Evolutionary conservation across 1,140 invertebrate genomes (phyloP), one percentile per base, ranked within the genome.

Genomic region (Heliconius nattereri): DNA sequence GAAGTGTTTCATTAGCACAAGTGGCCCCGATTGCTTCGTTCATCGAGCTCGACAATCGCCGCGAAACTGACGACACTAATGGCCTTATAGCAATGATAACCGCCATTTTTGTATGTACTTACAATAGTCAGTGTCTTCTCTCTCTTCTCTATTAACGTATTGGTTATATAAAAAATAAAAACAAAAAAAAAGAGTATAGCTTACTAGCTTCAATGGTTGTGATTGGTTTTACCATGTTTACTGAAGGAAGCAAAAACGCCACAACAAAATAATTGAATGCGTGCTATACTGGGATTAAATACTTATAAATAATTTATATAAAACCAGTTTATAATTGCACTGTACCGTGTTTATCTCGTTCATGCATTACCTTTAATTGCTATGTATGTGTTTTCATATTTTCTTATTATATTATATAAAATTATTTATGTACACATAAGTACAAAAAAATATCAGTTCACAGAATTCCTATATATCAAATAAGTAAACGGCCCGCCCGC

Each of bases 1-100:
- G 90, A 93, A 93, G 87, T 92, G 91, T 94, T 94, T 94, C 90
- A 93, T 94, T 94, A 94, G 92, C 90, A 90, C 92, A 94, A 94
- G 92, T 94, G 92, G 92, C 88, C 90, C 85, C 91, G 92, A 94
- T 94, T 93, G 92, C 91, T 94, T 92, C 91, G 91, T 92, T 94
- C 89, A 90, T 92, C 87, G 88, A 82, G 86, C 82, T 80, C 85
- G 84, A 81, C 87, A 81, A 84, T 85, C 83, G 86, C 80, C 84
- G 89, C 87, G 78, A 81, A 79, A 77, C 79, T 80, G 78, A 78
- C 76, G 76, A 81, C 76, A 75, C 73, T 75, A 60, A 71, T 75
- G 60, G 29, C 29, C 60, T 66, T 0, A 6, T 29, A 16, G 11
- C 60, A 23, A 57, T 60, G 26, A 66, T 66, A 66, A 66, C 60